phyloP scores from a whole-genome alignment of 2,888 invertebrate species.

The Rhimphoctona megacephalus region DNA sequence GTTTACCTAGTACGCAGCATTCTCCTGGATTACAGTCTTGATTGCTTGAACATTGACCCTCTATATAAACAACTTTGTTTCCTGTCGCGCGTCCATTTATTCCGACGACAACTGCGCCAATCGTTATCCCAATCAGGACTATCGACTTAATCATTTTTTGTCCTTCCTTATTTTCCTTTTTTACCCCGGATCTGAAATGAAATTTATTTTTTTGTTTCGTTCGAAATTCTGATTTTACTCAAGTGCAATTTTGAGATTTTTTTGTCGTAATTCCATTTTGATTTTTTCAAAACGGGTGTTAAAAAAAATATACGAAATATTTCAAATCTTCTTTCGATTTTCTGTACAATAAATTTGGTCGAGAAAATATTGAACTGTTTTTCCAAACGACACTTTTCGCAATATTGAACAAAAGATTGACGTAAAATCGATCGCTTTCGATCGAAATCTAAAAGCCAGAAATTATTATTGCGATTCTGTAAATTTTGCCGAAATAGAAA shows the following conservation, averaged over 20 bases:
- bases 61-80: constrained; percentile 58
- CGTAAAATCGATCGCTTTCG: background rate
- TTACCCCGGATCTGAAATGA: constrained; percentile 21
- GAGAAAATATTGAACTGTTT: background rate
- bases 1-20: constrained; percentile 77
- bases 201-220: background rate
- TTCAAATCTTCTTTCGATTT: background rate
- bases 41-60: constrained; percentile 71
- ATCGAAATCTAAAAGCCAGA: background rate
- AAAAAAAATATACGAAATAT: background rate
- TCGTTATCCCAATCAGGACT: constrained; percentile 46
- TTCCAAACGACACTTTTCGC: background rate
- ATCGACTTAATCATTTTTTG: constrained; percentile 47
- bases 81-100: constrained; percentile 54
- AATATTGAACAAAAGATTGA: no score
- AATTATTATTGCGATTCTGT: background rate
- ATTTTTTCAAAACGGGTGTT: background rate
- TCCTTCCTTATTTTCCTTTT: background rate
- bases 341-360: background rate
- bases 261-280: background rate
- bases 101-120: constrained; percentile 43
- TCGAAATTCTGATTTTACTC: background rate
- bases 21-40: constrained; percentile 72
- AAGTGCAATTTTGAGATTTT: no score
- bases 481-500: background rate